A percentile compares a stretch with the other conserved stretches of the same genome.
phyloP scores from a whole-genome alignment of 2,888 invertebrate genomes.

The Yponomeuta cagnagella region DNA sequence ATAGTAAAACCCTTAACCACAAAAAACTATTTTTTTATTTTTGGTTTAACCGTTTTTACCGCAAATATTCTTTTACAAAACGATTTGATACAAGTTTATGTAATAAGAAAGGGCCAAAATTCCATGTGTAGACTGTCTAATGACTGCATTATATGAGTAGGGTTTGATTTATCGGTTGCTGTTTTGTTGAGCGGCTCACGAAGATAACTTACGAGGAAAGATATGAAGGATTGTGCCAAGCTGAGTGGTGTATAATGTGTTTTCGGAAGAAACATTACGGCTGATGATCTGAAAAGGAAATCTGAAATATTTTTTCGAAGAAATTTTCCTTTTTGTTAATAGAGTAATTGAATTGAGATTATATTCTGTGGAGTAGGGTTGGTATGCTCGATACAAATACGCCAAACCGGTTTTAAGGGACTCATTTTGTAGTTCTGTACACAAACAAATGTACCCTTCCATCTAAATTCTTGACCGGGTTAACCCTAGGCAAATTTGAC shows the following conservation, averaged over 20 bases:
- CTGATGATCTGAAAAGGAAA: not conserved
- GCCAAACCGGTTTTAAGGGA: no score
- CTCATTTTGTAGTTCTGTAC: no score
- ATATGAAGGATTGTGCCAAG: conserved; percentile 8
- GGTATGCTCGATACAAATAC: no score
- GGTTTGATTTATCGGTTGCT: not conserved
- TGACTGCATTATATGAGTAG: not conserved
- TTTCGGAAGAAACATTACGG: not conserved
- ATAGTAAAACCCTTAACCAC: no score
- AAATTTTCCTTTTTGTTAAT: not conserved
- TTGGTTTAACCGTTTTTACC: no score
- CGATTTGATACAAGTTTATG: no score
- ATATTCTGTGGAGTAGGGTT: no score
- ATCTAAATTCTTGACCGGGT: no score
- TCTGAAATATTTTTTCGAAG: not conserved
- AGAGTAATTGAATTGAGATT: not conserved
- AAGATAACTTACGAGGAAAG: conserved; percentile 7
- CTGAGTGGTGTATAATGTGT: not conserved
- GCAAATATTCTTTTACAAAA: no score
- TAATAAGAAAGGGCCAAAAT: not conserved
- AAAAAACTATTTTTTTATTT: no score
- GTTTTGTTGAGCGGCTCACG: conserved; percentile 12
- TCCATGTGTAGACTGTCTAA: not conserved
- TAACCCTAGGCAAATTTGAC: no score
- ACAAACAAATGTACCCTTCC: no score